phyloP scores from a whole-genome alignment of 1,140 invertebrate species.

The Thalassaphorura encarpata region DNA sequence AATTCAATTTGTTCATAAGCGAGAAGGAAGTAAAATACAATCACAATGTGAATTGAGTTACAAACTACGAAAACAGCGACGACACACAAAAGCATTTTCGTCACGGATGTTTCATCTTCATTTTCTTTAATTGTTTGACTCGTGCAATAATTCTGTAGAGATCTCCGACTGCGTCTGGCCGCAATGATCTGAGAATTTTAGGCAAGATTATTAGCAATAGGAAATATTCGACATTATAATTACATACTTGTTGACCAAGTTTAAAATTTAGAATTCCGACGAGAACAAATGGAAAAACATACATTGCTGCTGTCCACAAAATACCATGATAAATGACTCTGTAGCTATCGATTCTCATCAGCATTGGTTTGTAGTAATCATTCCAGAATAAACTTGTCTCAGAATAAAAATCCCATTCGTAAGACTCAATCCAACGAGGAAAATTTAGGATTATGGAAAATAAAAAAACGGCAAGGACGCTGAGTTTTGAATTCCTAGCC shows the following conservation, averaged over 20 bases:
- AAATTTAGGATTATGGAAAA: not conserved
- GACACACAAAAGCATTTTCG: not conserved
- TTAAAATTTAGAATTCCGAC: not conserved
- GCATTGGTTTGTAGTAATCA: not conserved
- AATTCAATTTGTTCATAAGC: not conserved
- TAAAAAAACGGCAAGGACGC: not conserved
- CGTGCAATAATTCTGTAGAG: no score
- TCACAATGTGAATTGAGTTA: not conserved
- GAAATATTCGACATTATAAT: no score
- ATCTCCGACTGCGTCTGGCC: no score
- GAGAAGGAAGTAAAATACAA: not conserved
- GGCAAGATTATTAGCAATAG: not conserved
- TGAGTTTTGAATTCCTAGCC: not conserved
- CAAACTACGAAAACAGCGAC: not conserved
- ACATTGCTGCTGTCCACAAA: not conserved
- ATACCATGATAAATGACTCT: not conserved
- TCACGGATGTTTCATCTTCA: not conserved
- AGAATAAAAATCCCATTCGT: no score
- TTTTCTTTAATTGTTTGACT: not conserved
- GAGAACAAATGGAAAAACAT: not conserved
- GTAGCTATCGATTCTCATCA: not conserved
- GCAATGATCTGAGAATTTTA: not conserved
- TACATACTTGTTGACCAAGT: not conserved
- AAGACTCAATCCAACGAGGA: not conserved
- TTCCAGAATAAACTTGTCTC: not conserved